Conservation (phyloP, 2,888 invertebrate genomes). For the Tyria jacobaeae region DNA sequence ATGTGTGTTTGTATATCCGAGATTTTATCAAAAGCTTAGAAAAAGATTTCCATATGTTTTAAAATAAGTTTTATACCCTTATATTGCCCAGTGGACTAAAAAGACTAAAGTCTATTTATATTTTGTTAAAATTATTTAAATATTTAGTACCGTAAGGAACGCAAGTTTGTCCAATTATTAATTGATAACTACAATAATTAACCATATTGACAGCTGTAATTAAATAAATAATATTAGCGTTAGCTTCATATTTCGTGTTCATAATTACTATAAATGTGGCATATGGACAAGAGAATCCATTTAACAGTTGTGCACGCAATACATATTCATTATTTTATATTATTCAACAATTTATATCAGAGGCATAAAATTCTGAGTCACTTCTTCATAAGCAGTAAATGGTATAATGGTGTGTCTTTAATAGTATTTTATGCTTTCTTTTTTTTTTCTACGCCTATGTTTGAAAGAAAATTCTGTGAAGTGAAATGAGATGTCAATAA, state of each 20-base stretch:
- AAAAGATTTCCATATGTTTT: too few relatives aligned
- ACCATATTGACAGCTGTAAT: background rate
- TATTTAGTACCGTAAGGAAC: too few relatives aligned
- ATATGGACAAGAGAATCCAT: conserved; percentile 6
- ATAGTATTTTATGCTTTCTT: background rate
- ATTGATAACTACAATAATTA: background rate
- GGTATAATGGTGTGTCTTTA: background rate
- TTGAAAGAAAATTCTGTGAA: background rate
- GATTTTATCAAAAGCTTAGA: too few relatives aligned
- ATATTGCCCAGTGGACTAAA: too few relatives aligned
- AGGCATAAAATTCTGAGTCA: background rate
- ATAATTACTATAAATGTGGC: conserved; percentile 12
- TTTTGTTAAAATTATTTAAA: too few relatives aligned
- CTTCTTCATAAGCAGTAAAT: background rate
- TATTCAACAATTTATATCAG: background rate
- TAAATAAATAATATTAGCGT: background rate
- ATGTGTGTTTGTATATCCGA: too few relatives aligned
- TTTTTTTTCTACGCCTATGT: background rate
- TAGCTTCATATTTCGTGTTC: conserved; percentile 5
- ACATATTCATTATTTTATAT: background rate
- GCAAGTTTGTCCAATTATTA: too few relatives aligned
- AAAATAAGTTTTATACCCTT: too few relatives aligned
- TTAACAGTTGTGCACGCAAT: conserved; percentile 6
- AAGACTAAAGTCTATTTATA: too few relatives aligned
- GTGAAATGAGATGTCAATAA: background rate